Base-by-base conservation (phyloP, 2,113 vertebrate species). In the Cyprinodon variegatus region DNA sequence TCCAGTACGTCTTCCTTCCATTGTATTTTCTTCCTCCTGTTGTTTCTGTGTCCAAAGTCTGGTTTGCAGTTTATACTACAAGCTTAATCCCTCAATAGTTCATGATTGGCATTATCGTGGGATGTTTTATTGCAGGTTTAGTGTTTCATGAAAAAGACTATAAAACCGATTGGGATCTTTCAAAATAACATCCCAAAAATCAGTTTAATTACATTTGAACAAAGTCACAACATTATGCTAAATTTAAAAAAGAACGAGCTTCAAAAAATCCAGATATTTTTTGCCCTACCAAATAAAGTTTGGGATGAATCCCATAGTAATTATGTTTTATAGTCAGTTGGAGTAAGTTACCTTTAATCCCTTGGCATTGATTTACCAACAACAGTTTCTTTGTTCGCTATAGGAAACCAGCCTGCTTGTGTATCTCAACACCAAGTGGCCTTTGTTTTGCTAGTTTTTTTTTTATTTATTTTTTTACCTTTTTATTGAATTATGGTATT, bases 381-480 rank as follows among this genome's bases (percentile, higher is more conserved):
- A 87, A 87, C 80, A 57, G 41, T 36, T 13, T 11, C 72, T 80
- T 85, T 86, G 85, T 88, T 65, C 48, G 46, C 76, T 65, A 53
- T 11, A 53, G 40, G 0, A 83, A 77, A 82, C 63, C 60, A 70
- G 12, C 73, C 3, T 70, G 53, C 48, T 60, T 13, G 45, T 76
- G 48, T 63, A 61, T 64, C 53, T 41, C 38, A 50, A 67, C 57
- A 82, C 50, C 76, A 74, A 68, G 59, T 2, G 1, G 45, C 61
- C 13, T 81, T 86, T 40, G 57, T 81, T 60, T 80, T 50, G 48
- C 22, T 63, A 41, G 61, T 65, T n/a, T 79, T 70, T 72, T 65
- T 29, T 29, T 29, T 29, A n/a, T n/a, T n/a, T n/a, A n/a, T 29
- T 29, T 29, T 29, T 29, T 29, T 29, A 29, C 29, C 29, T 29